These are phyloP conservation scores for Aphrocallistes beatrix DNA, from an alignment of 37 sponge, comb jelly and placozoan genomes.

Conservation along the genomic window DNA sequence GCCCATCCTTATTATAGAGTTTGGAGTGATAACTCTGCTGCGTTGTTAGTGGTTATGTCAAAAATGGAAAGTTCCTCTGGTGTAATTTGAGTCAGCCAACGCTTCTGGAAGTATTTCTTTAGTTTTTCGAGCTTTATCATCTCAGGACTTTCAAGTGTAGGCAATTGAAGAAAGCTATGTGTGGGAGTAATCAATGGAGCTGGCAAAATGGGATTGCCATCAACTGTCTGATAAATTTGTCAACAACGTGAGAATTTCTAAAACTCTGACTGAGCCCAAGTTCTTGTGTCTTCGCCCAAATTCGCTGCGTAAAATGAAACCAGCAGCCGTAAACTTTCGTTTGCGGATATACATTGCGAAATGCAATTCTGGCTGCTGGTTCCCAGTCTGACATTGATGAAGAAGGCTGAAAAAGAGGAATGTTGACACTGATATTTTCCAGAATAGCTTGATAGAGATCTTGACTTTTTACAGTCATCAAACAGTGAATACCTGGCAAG, in stretches of 20 bases:
- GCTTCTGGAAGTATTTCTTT: neutral
- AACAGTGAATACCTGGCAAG: neutral
- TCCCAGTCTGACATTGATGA: constrained; percentile 11
- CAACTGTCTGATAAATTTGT: neutral
- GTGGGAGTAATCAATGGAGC: neutral
- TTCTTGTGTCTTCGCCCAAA: neutral
- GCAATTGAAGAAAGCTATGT: neutral
- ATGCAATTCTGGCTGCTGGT: neutral
- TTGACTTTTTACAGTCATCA: neutral
- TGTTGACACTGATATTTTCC: neutral
- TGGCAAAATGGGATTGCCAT: neutral
- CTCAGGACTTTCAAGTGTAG: neutral
- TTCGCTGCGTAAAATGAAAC: neutral
- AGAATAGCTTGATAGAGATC: neutral
- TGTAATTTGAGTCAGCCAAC: neutral
- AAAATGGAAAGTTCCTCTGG: neutral
- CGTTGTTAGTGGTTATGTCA: neutral
- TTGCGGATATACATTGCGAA: neutral
- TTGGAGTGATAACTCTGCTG: constrained; percentile 5
- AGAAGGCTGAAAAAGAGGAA: neutral
- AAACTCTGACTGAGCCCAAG: neutral
- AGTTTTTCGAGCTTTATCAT: neutral
- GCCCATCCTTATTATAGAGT: neutral
- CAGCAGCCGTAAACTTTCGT: neutral
- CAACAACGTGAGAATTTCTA: neutral